Evolutionary conservation across 1,140 invertebrate species (phyloP), one percentile per base, ranked within the genome.

Genomic region (Tetraneura akinire): DNA sequence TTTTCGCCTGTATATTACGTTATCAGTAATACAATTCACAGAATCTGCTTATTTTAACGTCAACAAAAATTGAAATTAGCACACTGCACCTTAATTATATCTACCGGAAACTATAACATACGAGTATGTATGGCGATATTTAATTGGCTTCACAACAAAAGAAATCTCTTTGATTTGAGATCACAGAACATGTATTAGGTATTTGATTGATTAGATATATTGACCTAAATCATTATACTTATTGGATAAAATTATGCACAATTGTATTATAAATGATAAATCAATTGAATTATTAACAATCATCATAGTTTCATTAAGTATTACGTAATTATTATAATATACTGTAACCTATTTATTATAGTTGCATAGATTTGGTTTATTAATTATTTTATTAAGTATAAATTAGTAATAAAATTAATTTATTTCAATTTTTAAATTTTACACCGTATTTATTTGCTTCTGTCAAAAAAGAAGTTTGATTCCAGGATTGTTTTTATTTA

Each of bases 191-290:
- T 45, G 45, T 70, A n/a, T n/a, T n/a, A n/a, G 14, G 23, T 68
- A 23, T 21, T 26, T 14, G 23, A 47, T 26, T 5, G 8, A 37
- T n/a, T 49, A 49, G 14, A 37, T 70, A 49, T 49, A 23, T 70
- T 70, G 66, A 70, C 45, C 66, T 70, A 70, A 49, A 8, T 37
- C 32, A n/a, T n/a, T n/a, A n/a, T n/a, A n/a, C n/a, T 32, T 29
- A 18, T 49, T 29, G 18, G 45, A 13, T 47, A 70, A 70, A 70
- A 49, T 16, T 49, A 70, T 49, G 42, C 23, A 49, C 16, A 18
- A 4, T 53, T 1, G 8, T 47, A 1, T 47, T 3, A 37, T 37
- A 37, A 3, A n/a, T 37, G 3, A 3, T 37, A 37, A 4, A 37
- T 37, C 32, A 37, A 37, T 37, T 37, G 32, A 37, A 37, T 37